phyloP scores from a whole-genome alignment of 2,888 invertebrate species.

The Acrobasis repandana region DNA sequence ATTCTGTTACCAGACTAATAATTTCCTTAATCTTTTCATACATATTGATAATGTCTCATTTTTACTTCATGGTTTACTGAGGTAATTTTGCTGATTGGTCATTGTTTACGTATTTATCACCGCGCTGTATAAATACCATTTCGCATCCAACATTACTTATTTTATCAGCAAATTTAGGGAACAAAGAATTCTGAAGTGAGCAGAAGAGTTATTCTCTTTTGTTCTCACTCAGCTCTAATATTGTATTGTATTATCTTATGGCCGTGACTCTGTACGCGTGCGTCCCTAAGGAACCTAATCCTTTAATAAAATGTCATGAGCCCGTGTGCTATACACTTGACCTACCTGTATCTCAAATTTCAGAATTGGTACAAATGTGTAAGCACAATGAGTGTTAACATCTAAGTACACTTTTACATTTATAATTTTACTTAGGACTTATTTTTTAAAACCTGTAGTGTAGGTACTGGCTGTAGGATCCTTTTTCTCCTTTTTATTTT shows the following conservation, averaged over 20 bases:
- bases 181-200: constrained; percentile 18
- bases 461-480: no score
- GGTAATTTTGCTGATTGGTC: neutral
- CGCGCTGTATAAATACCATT: neutral
- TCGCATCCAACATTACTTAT: neutral
- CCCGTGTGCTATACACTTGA: no score
- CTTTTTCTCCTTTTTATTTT: no score
- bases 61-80: neutral
- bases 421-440: no score
- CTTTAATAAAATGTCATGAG: no score
- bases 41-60: neutral
- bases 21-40: neutral
- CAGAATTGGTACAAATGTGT: no score
- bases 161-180: neutral
- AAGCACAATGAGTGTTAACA: no score
- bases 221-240: neutral
- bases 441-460: no score
- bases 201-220: neutral
- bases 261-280: neutral
- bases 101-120: constrained; percentile 11
- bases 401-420: no score
- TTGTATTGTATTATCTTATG: no score
- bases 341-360: no score
- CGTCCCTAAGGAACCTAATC: no score
- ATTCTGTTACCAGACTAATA: constrained; percentile 40